A percentile compares a stretch with the other conserved stretches of the same genome.
phyloP scores from a whole-genome alignment of 2,113 vertebrate genomes.

The Thymallus thymallus region DNA sequence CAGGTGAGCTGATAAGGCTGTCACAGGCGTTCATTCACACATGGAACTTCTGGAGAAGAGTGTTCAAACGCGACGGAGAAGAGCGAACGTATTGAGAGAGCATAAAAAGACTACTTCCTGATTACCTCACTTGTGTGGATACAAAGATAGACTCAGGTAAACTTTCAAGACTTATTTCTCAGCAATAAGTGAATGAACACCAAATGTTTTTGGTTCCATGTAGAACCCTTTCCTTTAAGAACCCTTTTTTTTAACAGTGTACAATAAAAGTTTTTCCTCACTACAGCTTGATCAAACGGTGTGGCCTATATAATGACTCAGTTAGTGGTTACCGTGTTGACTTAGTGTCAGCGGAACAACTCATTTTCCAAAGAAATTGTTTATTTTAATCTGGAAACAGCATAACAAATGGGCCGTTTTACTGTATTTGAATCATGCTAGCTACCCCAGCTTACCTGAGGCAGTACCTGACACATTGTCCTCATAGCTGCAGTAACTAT shows the following conservation, averaged over 20 bases:
- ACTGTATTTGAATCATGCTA: neutral
- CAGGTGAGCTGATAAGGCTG: slow-evolving; percentile 1
- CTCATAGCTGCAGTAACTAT: neutral
- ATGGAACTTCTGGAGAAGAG: neutral
- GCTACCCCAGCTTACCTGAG: neutral
- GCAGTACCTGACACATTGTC: neutral
- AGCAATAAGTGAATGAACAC: neutral
- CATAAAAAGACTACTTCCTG: neutral
- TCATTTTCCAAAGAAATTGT: neutral
- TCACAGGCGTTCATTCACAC: too few species aligned
- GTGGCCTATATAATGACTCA: neutral
- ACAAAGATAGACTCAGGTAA: neutral
- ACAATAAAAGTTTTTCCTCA: neutral
- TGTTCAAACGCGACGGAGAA: neutral
- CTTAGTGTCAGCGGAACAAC: neutral
- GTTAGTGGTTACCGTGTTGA: neutral
- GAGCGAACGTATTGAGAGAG: neutral
- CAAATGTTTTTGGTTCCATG: too few species aligned
- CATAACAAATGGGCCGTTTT: neutral
- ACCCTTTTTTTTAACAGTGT: too few species aligned
- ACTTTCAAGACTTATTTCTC: neutral
- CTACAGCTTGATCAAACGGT: neutral
- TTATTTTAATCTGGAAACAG: neutral
- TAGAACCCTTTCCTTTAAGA: too few species aligned
- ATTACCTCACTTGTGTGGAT: neutral